A percentile compares a stretch with the other conserved stretches of the same genome.
Conservation (phyloP, 2,113 vertebrate genomes). For the Poeciliopsis retropinna region DNA sequence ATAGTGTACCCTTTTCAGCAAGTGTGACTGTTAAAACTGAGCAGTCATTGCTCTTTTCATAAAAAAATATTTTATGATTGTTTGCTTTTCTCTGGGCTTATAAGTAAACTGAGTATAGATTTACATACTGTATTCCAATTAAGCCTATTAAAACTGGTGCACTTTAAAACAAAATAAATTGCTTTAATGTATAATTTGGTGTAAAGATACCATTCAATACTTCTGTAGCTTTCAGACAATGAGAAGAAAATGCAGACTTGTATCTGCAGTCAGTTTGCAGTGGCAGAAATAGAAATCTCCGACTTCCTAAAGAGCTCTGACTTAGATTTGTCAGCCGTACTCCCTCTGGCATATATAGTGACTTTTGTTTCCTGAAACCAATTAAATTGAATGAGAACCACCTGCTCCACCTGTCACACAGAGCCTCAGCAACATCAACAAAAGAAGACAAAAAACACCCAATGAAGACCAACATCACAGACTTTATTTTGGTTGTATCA, state of each 20-base stretch:
- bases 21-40: not conserved
- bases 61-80: not conserved
- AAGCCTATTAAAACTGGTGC: not conserved
- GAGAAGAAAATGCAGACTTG: not conserved
- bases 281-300: not conserved
- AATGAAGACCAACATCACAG: conserved; percentile 2
- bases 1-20: not conserved
- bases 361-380: not conserved
- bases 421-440: not conserved
- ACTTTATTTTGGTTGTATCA: conserved; percentile 12
- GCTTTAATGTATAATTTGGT: not conserved
- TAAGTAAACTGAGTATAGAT: not conserved
- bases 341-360: not conserved
- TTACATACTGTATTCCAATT: not conserved
- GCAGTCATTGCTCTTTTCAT: not conserved
- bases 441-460: conserved; percentile 7
- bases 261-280: not conserved
- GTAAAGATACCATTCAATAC: not conserved
- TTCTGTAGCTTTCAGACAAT: not conserved
- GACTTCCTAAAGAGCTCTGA: not conserved
- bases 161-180: not conserved
- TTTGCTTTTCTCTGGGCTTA: not conserved
- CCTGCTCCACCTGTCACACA: conserved; percentile 15
- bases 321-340: not conserved
- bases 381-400: conserved; percentile 44